Percentiles rank a stretch among this genome's conserved stretches.
These are phyloP conservation scores for Brachionus sp. DNA, from an alignment of 1,140 invertebrate genomes.

Conservation along the genomic window DNA sequence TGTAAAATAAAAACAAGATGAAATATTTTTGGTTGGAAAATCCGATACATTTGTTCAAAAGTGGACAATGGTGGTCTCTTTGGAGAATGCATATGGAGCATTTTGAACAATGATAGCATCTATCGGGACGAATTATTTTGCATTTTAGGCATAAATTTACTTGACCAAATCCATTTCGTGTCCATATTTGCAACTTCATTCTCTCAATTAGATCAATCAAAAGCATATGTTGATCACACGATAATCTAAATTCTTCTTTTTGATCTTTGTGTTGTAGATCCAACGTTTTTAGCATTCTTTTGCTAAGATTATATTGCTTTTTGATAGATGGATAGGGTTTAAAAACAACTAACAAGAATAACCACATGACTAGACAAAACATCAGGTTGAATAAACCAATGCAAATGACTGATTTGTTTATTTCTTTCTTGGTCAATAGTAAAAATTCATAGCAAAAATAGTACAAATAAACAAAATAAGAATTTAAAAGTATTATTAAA, in stretches of 20 bases:
- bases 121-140: background rate
- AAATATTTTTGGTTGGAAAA: slow-evolving; percentile 32
- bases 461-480: slow-evolving; percentile 11
- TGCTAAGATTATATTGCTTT: background rate
- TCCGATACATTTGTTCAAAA: background rate
- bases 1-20: background rate
- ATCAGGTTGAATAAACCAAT: background rate
- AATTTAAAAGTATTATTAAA: background rate
- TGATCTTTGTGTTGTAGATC: background rate
- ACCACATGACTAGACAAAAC: background rate
- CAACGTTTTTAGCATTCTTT: background rate
- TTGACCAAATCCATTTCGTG: background rate
- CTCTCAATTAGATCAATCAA: background rate
- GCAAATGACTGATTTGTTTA: background rate
- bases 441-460: slow-evolving; percentile 8
- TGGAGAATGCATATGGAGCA: background rate
- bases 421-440: background rate
- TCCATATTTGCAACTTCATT: background rate
- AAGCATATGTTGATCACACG: background rate
- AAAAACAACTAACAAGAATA: background rate
- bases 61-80: slow-evolving; percentile 3
- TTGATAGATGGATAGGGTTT: background rate
- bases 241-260: background rate
- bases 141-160: background rate
- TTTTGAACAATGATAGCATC: slow-evolving; percentile 22